Conservation (phyloP, 2,113 vertebrate genomes). For the Solea solea region DNA sequence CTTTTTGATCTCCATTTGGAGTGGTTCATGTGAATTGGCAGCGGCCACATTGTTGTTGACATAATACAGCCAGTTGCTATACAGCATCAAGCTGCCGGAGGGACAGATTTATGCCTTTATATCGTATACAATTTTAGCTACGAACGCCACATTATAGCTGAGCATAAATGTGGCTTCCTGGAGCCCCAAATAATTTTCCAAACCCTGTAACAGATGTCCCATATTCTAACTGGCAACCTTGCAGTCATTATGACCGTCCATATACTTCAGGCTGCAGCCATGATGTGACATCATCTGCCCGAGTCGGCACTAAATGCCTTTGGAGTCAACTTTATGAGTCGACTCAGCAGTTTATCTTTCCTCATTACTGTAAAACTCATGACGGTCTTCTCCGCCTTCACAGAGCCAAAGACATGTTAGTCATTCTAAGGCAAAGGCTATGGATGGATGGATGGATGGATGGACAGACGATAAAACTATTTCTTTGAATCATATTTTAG, state of each 20-base stretch:
- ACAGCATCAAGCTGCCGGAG: no score
- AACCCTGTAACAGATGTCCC: conserved; percentile 16
- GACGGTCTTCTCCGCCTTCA: not conserved
- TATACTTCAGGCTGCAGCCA: conserved; percentile 28
- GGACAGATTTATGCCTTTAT: not conserved
- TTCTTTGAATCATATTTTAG: no score
- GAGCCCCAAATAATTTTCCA: conserved; percentile 22
- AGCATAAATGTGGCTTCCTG: not conserved
- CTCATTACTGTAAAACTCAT: conserved; percentile 21
- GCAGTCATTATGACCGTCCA: conserved; percentile 2
- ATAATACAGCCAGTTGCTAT: no score
- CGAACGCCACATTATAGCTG: not conserved
- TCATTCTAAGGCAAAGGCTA: not conserved
- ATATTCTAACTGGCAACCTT: conserved; percentile 27
- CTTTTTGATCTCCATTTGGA: not conserved
- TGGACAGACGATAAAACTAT: no score
- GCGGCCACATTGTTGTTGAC: not conserved
- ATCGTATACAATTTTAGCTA: not conserved
- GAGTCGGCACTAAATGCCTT: conserved; percentile 35
- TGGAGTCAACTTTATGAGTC: conserved; percentile 35
- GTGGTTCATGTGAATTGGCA: not conserved
- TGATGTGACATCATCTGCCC: conserved; percentile 45
- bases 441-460: no score
- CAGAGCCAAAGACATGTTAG: not conserved
- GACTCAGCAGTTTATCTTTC: conserved; percentile 9